Conservation (phyloP, 2,113 vertebrate genomes). For the Macquaria australasica region DNA sequence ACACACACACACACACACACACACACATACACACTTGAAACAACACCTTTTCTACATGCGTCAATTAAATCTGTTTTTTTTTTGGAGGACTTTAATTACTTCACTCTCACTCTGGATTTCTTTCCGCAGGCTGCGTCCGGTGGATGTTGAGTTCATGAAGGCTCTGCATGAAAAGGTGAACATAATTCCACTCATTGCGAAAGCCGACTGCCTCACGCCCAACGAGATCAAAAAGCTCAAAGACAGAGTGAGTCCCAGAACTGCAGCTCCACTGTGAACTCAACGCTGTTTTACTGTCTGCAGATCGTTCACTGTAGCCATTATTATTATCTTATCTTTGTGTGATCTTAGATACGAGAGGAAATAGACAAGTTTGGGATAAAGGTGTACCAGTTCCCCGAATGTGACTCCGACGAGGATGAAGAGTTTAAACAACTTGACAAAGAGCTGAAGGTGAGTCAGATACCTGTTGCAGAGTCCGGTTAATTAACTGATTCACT, state of each 20-base stretch:
- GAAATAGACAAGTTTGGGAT: slow-evolving; percentile 97
- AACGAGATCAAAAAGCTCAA: slow-evolving; percentile 96
- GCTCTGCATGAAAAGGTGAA: slow-evolving; percentile 98
- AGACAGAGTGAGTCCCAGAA: slow-evolving; percentile 90
- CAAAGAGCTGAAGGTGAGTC: slow-evolving; percentile 92
- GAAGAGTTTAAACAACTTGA: slow-evolving; percentile 97
- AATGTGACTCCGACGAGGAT: slow-evolving; percentile 96
- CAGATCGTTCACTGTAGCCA: neutral
- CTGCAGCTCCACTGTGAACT: neutral
- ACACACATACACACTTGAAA: slow-evolving; percentile 1
- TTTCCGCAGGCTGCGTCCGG: slow-evolving; percentile 90
- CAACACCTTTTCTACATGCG: neutral
- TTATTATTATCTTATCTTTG: neutral
- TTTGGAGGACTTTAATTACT: neutral
- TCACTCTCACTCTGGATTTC: neutral
- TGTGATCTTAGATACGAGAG: slow-evolving; percentile 89
- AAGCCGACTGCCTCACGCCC: slow-evolving; percentile 96
- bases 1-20: slow-evolving; percentile 1
- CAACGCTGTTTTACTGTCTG: neutral
- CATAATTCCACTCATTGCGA: slow-evolving; percentile 96
- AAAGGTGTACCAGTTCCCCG: slow-evolving; percentile 96
- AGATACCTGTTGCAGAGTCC: neutral
- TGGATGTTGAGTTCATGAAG: slow-evolving; percentile 99
- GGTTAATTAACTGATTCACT: neutral
- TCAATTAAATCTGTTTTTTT: neutral